Base-by-base conservation (phyloP, 2,797 vertebrate genomes). In the Sciaenops ocellatus region DNA sequence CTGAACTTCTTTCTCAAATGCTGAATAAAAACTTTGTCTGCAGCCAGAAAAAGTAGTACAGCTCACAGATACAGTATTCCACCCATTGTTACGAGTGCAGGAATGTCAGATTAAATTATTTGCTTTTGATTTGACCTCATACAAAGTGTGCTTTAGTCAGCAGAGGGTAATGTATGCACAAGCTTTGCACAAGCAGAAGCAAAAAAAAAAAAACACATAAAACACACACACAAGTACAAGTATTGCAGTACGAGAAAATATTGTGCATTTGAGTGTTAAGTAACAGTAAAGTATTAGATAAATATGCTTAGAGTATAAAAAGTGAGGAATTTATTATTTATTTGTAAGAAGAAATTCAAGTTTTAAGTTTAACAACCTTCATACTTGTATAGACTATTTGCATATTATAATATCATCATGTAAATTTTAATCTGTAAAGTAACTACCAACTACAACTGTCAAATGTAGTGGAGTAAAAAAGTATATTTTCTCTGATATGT, bases 11-110 rank as follows among this genome's bases (percentile, higher is more conserved):
- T 70, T 73, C 48, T 75, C 42, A 71, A 52, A 73, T 15, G 48
- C 22, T 74, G 59, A 80, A 76, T 76, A 34, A 65, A 16, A 64
- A 84, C 62, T 73, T 61, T 78, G 79, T 84, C 47, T 57, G 62
- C 6, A 44, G 51, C 50, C n/a, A 20, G 57, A 77, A n/a, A 38
- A 48, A 76, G 22, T 6, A 20, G 13, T 5, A 18, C 30, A 54
- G 12, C 70, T 48, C 34, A 28, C 50, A 17, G 50, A 9, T 55
- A 42, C 30, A 69, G 16, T 60, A 62, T 69, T 57, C 78, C 54
- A 72, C 50, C 50, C 24, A 2, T 44, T 20, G 41, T 44, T 69
- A 65, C 0, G 6, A 65, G 30, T 47, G 54, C 60, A 44, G 26
- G 47, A 63, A 34, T 28, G 18, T 41, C 10, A 44, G 47, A 79